phyloP scores from a whole-genome alignment of 2,888 invertebrate species.

The Metalampra italica region DNA sequence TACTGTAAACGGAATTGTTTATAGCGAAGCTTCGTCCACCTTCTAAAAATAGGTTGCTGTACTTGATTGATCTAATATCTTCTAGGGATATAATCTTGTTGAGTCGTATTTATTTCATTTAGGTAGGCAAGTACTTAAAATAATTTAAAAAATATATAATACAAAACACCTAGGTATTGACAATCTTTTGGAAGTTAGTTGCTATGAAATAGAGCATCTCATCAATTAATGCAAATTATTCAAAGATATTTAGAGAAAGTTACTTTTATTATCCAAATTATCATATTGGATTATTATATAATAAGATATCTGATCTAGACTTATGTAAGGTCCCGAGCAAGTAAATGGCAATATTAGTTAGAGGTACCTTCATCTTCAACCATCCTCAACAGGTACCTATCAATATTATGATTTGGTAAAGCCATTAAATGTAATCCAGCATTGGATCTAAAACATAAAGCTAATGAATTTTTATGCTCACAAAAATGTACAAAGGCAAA shows the following conservation, averaged over 20 bases:
- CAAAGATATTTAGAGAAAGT: neutral
- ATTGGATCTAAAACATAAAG: neutral
- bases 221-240: neutral
- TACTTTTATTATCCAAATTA: neutral
- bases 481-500: no score
- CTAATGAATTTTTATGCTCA: no score
- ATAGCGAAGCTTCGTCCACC: no score
- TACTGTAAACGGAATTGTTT: conserved; percentile 5
- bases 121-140: no score
- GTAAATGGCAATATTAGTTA: neutral
- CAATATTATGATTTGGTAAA: no score
- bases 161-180: no score
- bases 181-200: no score
- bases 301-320: neutral
- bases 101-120: no score
- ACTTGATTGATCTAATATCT: neutral
- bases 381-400: no score
- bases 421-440: no score
- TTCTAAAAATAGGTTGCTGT: neutral
- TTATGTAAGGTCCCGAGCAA: neutral
- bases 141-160: no score
- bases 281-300: neutral
- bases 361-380: no score
- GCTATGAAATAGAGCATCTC: neutral
- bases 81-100: neutral